Evolutionary conservation across 1,140 invertebrate species (phyloP).

Genomic region (Eurosta solidaginis): DNA sequence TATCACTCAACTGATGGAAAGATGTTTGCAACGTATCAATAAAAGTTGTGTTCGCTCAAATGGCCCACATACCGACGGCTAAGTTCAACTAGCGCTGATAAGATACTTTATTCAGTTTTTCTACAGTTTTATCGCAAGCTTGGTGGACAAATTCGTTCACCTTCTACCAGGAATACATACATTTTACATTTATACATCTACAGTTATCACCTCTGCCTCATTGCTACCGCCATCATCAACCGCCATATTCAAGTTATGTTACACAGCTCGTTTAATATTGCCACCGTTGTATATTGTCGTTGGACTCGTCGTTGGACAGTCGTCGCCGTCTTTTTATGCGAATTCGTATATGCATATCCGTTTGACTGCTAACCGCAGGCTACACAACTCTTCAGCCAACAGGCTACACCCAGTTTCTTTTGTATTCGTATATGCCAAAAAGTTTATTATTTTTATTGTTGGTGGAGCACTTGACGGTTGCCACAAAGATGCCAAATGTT

Average conservation of each 20-base stretch:
- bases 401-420: constrained; percentile 43
- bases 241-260: not conserved
- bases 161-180: too few species aligned
- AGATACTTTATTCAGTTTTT: too few species aligned
- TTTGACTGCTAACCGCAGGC: constrained; percentile 35
- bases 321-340: not conserved
- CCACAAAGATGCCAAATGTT: constrained; percentile 28
- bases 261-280: not conserved
- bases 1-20: too few species aligned
- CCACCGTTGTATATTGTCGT: not conserved
- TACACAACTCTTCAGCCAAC: constrained; percentile 34
- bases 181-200: too few species aligned
- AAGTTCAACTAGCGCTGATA: too few species aligned
- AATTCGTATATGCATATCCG: not conserved
- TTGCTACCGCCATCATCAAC: not conserved
- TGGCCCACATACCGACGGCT: too few species aligned
- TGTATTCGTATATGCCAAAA: not conserved
- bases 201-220: not conserved
- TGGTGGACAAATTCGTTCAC: too few species aligned
- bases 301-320: not conserved
- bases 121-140: too few species aligned
- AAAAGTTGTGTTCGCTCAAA: too few species aligned
- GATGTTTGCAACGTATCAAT: too few species aligned
- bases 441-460: not conserved
- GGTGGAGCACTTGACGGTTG: not conserved